Percentiles rank a stretch among this genome's conserved stretches.
Conservation (phyloP, 2,888 invertebrate genomes). For the Caenorhabditis doughertyi region DNA sequence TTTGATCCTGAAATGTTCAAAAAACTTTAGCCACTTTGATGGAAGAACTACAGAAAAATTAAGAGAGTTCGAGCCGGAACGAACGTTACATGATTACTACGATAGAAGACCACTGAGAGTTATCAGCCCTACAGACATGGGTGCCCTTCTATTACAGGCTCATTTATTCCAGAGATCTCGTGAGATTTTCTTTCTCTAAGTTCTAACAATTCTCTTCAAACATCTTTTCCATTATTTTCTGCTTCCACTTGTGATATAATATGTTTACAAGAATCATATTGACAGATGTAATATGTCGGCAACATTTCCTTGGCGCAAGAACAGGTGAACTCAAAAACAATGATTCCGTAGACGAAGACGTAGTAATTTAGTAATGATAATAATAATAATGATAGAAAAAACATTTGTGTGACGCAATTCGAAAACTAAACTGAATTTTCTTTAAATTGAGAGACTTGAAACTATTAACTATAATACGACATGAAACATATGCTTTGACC, state of each 20-base stretch:
- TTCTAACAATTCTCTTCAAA: neutral
- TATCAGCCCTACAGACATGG: too few species aligned
- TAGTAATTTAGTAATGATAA: slow-evolving; percentile 4
- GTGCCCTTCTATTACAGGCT: too few species aligned
- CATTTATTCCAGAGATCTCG: too few species aligned
- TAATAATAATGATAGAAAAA: neutral
- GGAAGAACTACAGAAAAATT: too few species aligned
- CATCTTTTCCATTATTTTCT: neutral
- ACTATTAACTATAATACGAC: too few species aligned
- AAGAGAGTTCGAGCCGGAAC: too few species aligned
- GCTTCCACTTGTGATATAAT: neutral
- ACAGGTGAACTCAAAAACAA: slow-evolving; percentile 20
- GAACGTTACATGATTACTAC: too few species aligned
- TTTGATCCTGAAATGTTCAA: too few species aligned
- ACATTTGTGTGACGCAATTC: neutral
- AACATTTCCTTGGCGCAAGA: slow-evolving; percentile 24
- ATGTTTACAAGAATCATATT: neutral
- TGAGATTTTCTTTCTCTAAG: too few species aligned
- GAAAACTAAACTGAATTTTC: neutral
- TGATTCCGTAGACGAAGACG: slow-evolving; percentile 10
- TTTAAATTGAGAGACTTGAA: neutral
- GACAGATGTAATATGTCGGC: slow-evolving; percentile 22
- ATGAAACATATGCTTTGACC: slow-evolving; percentile 4
- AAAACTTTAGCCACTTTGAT: too few species aligned
- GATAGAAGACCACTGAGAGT: too few species aligned